phyloP scores from a whole-genome alignment of 2,888 invertebrate species.

The Acronicta psi region DNA sequence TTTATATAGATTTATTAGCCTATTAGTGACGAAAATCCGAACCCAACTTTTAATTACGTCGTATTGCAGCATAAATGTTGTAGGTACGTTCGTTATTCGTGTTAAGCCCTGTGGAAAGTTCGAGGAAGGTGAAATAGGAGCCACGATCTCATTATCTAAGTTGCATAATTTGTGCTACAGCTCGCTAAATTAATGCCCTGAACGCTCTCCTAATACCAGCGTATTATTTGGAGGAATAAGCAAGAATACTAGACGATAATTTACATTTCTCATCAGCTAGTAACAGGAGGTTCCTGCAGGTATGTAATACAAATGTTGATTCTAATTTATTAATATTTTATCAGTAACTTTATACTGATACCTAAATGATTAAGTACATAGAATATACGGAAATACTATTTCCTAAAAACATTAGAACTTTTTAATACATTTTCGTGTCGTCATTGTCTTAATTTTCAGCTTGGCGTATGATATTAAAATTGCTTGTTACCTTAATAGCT shows the following conservation, averaged over 20 bases:
- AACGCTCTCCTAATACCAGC: constrained; percentile 34
- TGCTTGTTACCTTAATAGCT: too few relatives aligned
- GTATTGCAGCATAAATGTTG: constrained; percentile 2
- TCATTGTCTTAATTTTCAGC: too few relatives aligned
- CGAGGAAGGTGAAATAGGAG: constrained; percentile 44
- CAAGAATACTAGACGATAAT: constrained; percentile 27
- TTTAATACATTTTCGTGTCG: too few relatives aligned
- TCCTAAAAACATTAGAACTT: too few relatives aligned
- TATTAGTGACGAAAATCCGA: background rate
- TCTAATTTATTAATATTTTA: too few relatives aligned
- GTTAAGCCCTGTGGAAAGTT: constrained; percentile 24
- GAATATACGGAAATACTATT: too few relatives aligned
- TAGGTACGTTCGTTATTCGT: constrained; percentile 14
- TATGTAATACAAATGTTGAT: background rate
- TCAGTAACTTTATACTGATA: too few relatives aligned
- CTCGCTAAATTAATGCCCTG: constrained; percentile 39
- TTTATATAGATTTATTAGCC: background rate
- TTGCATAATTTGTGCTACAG: constrained; percentile 52
- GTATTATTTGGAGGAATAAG: constrained; percentile 42
- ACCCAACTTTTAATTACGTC: background rate
- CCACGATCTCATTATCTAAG: constrained; percentile 50
- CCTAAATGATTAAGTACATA: too few relatives aligned
- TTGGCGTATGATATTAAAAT: too few relatives aligned
- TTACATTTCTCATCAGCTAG: constrained; percentile 24
- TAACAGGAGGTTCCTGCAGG: constrained; percentile 7